These are phyloP conservation scores for Epizoanthus scotinus DNA, from an alignment of 92 coral and sea anemone species.

Conservation along the genomic window DNA sequence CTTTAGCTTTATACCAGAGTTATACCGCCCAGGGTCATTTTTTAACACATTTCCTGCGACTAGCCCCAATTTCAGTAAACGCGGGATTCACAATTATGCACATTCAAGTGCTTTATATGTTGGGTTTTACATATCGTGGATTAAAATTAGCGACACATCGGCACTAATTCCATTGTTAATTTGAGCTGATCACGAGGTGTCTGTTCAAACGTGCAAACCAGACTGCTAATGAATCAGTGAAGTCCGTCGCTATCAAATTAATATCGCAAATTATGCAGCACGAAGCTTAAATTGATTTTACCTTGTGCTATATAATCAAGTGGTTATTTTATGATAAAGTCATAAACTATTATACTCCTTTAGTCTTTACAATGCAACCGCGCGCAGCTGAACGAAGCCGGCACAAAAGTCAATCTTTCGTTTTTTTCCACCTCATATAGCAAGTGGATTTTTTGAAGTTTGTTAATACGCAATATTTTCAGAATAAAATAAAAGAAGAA, in stretches of 20 bases:
- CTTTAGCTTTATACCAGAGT: too few relatives aligned
- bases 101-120: not conserved
- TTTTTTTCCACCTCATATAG: not conserved
- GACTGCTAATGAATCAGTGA: not conserved
- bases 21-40: too few relatives aligned
- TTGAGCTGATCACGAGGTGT: not conserved
- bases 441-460: constrained; percentile 8
- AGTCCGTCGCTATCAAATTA: not conserved
- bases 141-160: not conserved
- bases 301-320: not conserved
- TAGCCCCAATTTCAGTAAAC: not conserved
- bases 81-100: not conserved
- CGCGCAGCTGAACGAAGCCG: not conserved
- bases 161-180: constrained; percentile 6
- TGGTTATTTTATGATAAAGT: too few relatives aligned
- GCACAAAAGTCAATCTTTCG: not conserved
- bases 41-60: not conserved
- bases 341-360: too few relatives aligned
- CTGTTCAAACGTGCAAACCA: not conserved
- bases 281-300: not conserved
- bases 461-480: constrained; percentile 33
- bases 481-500: not conserved
- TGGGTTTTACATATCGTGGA: not conserved
- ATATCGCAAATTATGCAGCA: not conserved
- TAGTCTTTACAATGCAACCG: too few relatives aligned